Percentiles rank a stretch among this genome's conserved stretches.
Evolutionary conservation across 1,140 invertebrate genomes (phyloP).

Genomic region (Pentalonia nigronervosa): DNA sequence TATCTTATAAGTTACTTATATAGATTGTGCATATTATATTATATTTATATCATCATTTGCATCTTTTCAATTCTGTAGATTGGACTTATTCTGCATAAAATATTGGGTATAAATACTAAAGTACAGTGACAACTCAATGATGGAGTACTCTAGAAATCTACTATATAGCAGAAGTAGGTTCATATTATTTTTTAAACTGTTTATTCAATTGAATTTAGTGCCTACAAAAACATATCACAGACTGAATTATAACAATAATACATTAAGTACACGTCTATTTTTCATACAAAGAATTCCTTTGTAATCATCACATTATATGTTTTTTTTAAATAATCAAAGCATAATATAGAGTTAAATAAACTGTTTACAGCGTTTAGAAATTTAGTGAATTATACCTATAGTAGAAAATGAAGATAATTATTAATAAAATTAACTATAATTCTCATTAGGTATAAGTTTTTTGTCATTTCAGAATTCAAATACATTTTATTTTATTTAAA

Average conservation of each 20-base stretch:
- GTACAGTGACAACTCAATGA: too few species aligned
- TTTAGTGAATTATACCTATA: neutral
- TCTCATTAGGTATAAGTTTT: neutral
- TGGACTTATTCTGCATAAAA: too few species aligned
- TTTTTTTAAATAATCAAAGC: neutral
- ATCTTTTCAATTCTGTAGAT: neutral
- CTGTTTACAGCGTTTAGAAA: neutral
- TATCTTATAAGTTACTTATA: neutral
- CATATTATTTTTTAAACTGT: neutral
- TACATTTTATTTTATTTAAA: neutral
- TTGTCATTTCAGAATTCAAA: neutral
- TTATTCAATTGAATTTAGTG: neutral
- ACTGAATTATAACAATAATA: neutral
- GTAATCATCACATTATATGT: neutral
- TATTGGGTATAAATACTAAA: too few species aligned
- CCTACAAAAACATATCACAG: neutral
- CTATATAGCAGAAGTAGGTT: too few species aligned
- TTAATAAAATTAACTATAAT: neutral
- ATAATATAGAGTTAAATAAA: neutral
- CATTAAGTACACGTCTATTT: neutral
- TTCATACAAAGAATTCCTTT: neutral
- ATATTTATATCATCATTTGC: neutral
- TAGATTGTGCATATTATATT: neutral
- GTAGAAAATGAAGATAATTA: neutral
- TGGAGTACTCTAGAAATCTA: neutral